Percentiles rank a stretch among this genome's conserved stretches.
These are phyloP conservation scores for Minunthozetes semirufus DNA, from an alignment of 2,888 invertebrate genomes.

Conservation along the genomic window DNA sequence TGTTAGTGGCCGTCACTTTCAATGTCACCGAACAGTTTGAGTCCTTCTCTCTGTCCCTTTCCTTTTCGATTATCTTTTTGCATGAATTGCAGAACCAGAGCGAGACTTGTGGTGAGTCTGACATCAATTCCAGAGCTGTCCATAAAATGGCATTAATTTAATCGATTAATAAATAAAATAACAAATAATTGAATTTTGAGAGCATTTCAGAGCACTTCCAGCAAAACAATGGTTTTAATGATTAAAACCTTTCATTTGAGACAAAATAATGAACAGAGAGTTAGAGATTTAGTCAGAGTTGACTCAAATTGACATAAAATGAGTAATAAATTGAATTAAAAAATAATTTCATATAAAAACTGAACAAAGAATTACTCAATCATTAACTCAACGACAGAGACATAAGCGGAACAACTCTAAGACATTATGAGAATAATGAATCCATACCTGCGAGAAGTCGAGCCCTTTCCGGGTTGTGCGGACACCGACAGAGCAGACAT, in stretches of 20 bases:
- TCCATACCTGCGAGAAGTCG: constrained; percentile 25
- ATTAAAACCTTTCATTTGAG: too few species aligned
- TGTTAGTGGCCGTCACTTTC: constrained; percentile 29
- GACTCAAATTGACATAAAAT: not conserved
- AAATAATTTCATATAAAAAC: not conserved
- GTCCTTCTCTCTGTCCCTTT: constrained; percentile 13
- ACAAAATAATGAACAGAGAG: too few species aligned
- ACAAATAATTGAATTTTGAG: not conserved
- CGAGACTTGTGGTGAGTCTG: constrained; percentile 12
- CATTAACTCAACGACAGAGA: too few species aligned
- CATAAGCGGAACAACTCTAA: too few species aligned
- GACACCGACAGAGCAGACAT: constrained; percentile 24
- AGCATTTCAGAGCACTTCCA: too few species aligned
- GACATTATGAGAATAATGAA: not conserved
- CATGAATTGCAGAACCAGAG: constrained; percentile 27
- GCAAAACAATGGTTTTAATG: not conserved
- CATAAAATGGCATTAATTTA: not conserved
- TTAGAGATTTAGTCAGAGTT: too few species aligned
- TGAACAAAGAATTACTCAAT: not conserved
- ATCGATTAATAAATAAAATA: too few species aligned
- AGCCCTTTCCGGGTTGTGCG: constrained; percentile 21
- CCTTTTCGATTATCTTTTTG: constrained; percentile 24
- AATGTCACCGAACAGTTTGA: constrained; percentile 18
- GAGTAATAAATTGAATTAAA: not conserved
- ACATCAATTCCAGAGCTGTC: constrained; percentile 3